Evolutionary conservation across 1,140 invertebrate genomes (phyloP), one percentile per base, ranked within the genome.

Genomic region (Drosophila nigromelanica): DNA sequence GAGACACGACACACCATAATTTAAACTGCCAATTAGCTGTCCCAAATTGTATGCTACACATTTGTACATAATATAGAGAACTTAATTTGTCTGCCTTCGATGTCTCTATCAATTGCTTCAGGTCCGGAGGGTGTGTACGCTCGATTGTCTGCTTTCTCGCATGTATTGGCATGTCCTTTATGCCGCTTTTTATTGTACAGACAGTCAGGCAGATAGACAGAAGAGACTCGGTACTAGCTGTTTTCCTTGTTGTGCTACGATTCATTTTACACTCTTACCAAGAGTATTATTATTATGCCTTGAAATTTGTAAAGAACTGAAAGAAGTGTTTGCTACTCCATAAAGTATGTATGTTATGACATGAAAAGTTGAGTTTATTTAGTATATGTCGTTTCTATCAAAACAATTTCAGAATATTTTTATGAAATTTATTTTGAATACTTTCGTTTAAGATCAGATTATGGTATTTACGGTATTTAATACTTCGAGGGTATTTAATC

Each of bases 21-120:
- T 89, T 86, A 76, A 79, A 78, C 78, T 45, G 42, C 62, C 82
- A 86, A 86, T 86, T 86, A 86, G 82, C 51, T 62, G 78, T 61
- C 43, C 78, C 56, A 27, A 87, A 87, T 78, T 62, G 51, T 61
- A 67, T 71, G 82, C 70, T 50, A 50, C 45, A 66, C 30, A 54
- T 21, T 47, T 30, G 27, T 39, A 51, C 50, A 69, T 7, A 73
- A 60, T 62, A 74, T 43, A 37, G 58, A 77, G 15, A 60, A 78
- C 74, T 82, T 78, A 60, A 86, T 86, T 81, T 78, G 70, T 72
- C 71, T 52, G 60, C 54, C 74, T 60, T 70, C 40, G 45, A 74
- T 74, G 74, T 64, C 59, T 78, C 62, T 61, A 86, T 82, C 78
- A 62, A 62, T 70, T 60, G 55, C 67, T 64, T 59, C 5, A 60